A percentile compares a stretch with the other conserved stretches of the same genome.
Conservation (phyloP, 2,888 invertebrate species). For the Cephus runcator region DNA sequence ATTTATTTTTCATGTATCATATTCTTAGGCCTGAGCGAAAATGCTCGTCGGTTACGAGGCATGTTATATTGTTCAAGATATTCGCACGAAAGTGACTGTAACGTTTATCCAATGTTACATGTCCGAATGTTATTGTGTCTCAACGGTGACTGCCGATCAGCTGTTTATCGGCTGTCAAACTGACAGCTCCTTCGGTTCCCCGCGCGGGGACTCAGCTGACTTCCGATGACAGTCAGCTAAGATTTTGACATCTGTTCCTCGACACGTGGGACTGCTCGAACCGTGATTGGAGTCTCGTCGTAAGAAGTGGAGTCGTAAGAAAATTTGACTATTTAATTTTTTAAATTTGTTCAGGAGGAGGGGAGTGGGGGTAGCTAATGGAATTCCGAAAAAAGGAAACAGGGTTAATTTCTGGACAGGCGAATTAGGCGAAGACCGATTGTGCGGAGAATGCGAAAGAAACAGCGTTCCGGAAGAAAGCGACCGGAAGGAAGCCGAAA, state of each 20-base stretch:
- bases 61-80: neutral
- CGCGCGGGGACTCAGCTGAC: neutral
- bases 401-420: neutral
- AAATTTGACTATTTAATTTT: neutral
- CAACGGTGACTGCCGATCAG: neutral
- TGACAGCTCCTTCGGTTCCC: neutral
- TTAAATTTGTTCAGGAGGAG: neutral
- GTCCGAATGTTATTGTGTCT: neutral
- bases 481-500: neutral
- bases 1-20: neutral
- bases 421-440: neutral
- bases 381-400: neutral
- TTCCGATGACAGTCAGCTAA: neutral
- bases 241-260: too few relatives aligned
- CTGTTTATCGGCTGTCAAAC: neutral
- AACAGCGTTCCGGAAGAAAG: neutral
- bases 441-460: neutral
- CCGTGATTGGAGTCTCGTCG: neutral
- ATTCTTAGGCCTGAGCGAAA: neutral
- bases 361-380: neutral
- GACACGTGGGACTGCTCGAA: neutral
- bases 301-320: too few relatives aligned
- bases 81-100: neutral
- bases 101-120: neutral
- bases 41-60: too few relatives aligned